Base-by-base conservation (phyloP, 2,888 invertebrate species). In the Scrobipalpa atriplicella region DNA sequence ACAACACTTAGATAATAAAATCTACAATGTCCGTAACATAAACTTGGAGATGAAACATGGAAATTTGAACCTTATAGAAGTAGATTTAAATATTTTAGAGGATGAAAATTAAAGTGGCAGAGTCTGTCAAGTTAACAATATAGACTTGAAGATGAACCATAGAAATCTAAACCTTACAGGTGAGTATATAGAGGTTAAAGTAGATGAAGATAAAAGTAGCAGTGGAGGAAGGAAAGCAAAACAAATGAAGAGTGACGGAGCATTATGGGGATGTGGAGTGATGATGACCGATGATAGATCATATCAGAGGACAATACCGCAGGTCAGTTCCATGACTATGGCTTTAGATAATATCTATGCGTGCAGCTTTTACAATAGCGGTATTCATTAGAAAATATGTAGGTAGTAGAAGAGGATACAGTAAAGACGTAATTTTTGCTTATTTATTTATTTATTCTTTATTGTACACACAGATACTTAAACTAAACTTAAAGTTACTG, bases 181-280 rank as follows among this genome's bases (percentile, higher is more conserved):
- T 3, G 29, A 29, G 5, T 2, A 29, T 29, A 29, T 29, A 29
- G 29, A 5, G 2, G 29, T 29, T 29, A 29, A 29, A 29, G 29
- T 66, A 29, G 62, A 47, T 75, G 79, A 69, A 72, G 72, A 38
- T 63, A 47, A 69, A 60, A 67, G n/a, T 63, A 41, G 39, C 64
- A 69, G 70, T 70, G 78, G 5, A 56, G 29, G 52, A 56, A 78
- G 76, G 79, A 83, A 82, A 84, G 78, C 79, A 79, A 73, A 56
- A 67, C 70, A 73, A 76, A 78, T 81, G 79, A 83, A 75, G 78
- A 79, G 81, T 80, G 81, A 81, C 63, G 75, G 83, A 81, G 83
- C 82, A 78, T 83, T 76, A 5, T 56, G 54, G 21, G 13, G 54
- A 21, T 21, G 21, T 76, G 78, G 80, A 80, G 81, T 82, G 79